Conservation (phyloP, 64 coral and sea anemone genomes). For the Stichodactyla helianthus region DNA sequence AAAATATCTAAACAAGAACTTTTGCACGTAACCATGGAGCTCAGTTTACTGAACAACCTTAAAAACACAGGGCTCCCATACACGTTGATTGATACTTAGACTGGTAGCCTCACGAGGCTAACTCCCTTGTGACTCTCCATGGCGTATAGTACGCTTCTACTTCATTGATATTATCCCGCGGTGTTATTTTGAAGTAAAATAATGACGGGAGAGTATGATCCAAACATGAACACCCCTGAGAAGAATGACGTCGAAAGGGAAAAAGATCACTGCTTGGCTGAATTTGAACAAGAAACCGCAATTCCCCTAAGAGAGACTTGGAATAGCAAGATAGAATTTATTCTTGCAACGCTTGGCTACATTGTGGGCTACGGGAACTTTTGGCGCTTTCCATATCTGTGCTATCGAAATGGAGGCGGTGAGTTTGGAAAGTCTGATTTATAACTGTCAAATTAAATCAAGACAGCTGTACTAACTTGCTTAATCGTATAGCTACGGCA, state of each 20-base stretch:
- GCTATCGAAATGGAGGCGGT: slow-evolving; percentile 45
- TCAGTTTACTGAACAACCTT: too few relatives aligned
- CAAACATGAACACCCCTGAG: not conserved
- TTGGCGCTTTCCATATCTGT: slow-evolving; percentile 46
- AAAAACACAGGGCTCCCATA: too few relatives aligned
- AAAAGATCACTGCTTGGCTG: not conserved
- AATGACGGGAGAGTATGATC: not conserved
- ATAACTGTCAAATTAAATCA: not conserved
- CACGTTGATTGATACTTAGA: too few relatives aligned
- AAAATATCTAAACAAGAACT: too few relatives aligned
- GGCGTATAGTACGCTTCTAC: too few relatives aligned
- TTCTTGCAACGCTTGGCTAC: slow-evolving; percentile 32
- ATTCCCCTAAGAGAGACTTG: not conserved
- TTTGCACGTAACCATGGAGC: too few relatives aligned
- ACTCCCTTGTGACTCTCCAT: too few relatives aligned
- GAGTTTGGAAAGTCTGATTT: not conserved
- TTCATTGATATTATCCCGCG: too few relatives aligned
- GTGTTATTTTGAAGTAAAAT: not conserved
- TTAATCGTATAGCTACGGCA: too few relatives aligned
- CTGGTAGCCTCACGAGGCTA: too few relatives aligned
- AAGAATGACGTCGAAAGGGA: not conserved
- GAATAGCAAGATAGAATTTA: slow-evolving; percentile 24
- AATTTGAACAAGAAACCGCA: not conserved
- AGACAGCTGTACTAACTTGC: too few relatives aligned
- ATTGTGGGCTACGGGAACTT: slow-evolving; percentile 35